Evolutionary conservation across 2,888 invertebrate genomes (phyloP).

Genomic region (Cyaniris semiargus): DNA sequence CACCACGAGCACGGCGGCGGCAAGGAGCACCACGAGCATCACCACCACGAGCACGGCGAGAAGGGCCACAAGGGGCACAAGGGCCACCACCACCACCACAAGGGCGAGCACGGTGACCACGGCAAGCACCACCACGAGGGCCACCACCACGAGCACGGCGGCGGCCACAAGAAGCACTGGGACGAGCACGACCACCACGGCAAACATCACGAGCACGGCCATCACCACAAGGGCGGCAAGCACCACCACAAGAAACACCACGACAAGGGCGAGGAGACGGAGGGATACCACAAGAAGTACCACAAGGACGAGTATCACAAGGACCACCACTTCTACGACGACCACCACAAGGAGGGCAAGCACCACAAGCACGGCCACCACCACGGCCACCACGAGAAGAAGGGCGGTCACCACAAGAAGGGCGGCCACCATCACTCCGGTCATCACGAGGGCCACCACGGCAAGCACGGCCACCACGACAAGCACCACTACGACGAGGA

Average conservation of each 20-base stretch:
- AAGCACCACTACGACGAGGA: slow-evolving; percentile 91
- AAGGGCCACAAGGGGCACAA: slow-evolving; percentile 90
- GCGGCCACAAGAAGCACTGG: slow-evolving; percentile 89
- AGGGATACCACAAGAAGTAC: slow-evolving; percentile 91
- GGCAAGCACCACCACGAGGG: slow-evolving; percentile 88
- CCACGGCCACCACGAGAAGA: slow-evolving; percentile 88
- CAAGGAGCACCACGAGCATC: slow-evolving; percentile 83
- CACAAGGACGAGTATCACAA: slow-evolving; percentile 94
- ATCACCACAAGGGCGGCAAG: slow-evolving; percentile 89
- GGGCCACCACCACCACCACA: slow-evolving; percentile 87
- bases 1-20: slow-evolving; percentile 85
- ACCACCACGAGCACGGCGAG: slow-evolving; percentile 84
- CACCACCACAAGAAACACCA: slow-evolving; percentile 90
- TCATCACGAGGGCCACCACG: slow-evolving; percentile 87
- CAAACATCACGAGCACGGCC: slow-evolving; percentile 87
- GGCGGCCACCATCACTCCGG: slow-evolving; percentile 89
- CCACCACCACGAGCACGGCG: slow-evolving; percentile 87
- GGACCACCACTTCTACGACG: slow-evolving; percentile 93
- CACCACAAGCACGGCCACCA: slow-evolving; percentile 90
- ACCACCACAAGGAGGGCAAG: slow-evolving; percentile 90
- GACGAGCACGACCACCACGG: slow-evolving; percentile 88
- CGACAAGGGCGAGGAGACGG: slow-evolving; percentile 90
- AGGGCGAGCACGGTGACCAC: slow-evolving; percentile 88
- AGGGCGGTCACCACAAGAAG: slow-evolving; percentile 89
- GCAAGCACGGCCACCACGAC: slow-evolving; percentile 90